These are phyloP conservation scores for Trochalopteron elliotii DNA, from an alignment of 2,113 vertebrate genomes.

Conservation along the genomic window DNA sequence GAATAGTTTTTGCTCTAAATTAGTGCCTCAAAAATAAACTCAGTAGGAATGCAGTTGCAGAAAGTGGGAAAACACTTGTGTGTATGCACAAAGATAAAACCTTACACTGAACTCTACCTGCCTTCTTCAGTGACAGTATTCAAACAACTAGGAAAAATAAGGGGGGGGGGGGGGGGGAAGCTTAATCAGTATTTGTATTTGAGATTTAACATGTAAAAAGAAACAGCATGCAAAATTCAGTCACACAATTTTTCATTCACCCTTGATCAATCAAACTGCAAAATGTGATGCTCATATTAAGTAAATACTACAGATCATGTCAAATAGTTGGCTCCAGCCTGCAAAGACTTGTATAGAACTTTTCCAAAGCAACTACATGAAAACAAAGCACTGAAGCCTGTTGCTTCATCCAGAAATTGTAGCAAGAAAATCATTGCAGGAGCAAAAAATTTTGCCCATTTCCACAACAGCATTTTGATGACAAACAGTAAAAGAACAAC, in stretches of 20 bases:
- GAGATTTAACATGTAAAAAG: not conserved
- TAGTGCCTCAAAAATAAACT: not conserved
- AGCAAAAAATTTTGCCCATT: not conserved
- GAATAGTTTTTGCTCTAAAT: not conserved
- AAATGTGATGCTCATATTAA: not conserved
- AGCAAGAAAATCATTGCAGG: not conserved
- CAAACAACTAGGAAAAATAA: not conserved
- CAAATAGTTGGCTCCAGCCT: not conserved
- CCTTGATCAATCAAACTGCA: not conserved
- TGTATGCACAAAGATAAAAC: not conserved
- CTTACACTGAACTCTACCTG: not conserved
- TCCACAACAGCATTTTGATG: not conserved
- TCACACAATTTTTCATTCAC: not conserved
- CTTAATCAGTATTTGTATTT: not conserved
- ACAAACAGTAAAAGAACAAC: not conserved
- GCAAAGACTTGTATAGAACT: not conserved
- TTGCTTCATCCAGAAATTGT: not conserved
- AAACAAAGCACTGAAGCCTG: not conserved
- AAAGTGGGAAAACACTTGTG: not conserved
- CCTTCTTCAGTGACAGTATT: not conserved
- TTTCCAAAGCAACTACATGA: not conserved
- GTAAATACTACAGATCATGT: not conserved
- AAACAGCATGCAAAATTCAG: not conserved
- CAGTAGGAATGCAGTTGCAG: not conserved
- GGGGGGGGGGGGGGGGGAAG: rapidly evolving